Conservation (phyloP, 1,140 invertebrate species). For the Hyles euphorbiae region DNA sequence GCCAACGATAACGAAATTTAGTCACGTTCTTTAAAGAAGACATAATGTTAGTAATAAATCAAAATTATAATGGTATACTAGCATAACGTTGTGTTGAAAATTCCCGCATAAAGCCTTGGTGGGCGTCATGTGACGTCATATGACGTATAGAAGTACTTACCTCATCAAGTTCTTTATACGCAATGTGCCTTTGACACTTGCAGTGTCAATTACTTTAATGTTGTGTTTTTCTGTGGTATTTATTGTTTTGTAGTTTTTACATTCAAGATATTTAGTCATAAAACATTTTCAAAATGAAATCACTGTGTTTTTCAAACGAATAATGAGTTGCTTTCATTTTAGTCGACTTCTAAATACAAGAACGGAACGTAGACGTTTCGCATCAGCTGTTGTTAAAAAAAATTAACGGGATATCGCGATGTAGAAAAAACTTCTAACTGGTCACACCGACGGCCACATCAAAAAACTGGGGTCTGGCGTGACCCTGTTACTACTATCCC, state of each 20-base stretch:
- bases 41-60: too few relatives aligned
- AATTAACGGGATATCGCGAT: slow-evolving; percentile 69
- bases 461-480: slow-evolving; percentile 71
- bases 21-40: too few relatives aligned
- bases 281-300: too few relatives aligned
- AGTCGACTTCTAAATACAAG: neutral
- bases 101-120: slow-evolving; percentile 35
- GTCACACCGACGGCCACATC: slow-evolving; percentile 74
- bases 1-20: too few relatives aligned
- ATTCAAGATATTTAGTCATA: too few relatives aligned
- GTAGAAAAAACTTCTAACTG: too few relatives aligned
- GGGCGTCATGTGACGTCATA: slow-evolving; percentile 35
- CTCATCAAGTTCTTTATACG: neutral
- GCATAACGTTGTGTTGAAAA: slow-evolving; percentile 20
- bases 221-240: neutral
- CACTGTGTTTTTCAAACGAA: too few relatives aligned
- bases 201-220: neutral
- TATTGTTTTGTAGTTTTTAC: neutral
- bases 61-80: too few relatives aligned
- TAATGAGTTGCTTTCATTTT: too few relatives aligned
- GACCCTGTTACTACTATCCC: slow-evolving; percentile 72
- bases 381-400: slow-evolving; percentile 73
- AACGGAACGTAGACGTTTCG: slow-evolving; percentile 57
- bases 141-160: slow-evolving; percentile 24
- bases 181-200: neutral